These are phyloP conservation scores for Vidua macroura DNA, from an alignment of 2,113 vertebrate species.

Conservation along the genomic window DNA sequence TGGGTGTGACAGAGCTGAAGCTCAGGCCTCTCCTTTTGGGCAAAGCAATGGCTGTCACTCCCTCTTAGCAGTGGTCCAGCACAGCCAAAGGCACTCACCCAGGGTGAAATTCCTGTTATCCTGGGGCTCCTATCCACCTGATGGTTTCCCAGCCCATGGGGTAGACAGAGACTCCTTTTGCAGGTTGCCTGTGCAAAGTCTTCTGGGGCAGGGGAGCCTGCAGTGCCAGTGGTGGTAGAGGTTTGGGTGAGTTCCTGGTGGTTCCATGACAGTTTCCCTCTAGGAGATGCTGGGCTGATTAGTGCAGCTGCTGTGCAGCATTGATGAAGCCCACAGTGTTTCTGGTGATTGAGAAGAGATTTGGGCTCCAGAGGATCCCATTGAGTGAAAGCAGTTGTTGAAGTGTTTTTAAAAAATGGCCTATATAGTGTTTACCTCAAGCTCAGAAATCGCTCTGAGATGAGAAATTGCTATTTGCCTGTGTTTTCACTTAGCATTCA, in stretches of 20 bases:
- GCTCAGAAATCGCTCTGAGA: not conserved
- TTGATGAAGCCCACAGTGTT: not conserved
- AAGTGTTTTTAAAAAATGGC: not conserved
- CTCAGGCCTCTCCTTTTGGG: not conserved
- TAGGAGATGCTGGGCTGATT: not conserved
- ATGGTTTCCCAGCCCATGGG: not conserved
- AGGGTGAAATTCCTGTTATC: not conserved
- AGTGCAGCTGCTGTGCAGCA: not conserved
- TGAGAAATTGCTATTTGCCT: not conserved
- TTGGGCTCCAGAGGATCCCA: not conserved
- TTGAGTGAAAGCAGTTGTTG: not conserved
- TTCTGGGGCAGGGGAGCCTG: not conserved
- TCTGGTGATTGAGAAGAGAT: not conserved
- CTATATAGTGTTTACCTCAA: not conserved
- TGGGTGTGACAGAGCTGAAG: not conserved
- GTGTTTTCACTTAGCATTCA: not conserved
- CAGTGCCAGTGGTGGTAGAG: not conserved
- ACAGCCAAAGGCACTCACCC: not conserved
- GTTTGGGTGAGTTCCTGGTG: not conserved
- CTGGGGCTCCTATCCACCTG: not conserved
- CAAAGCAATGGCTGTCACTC: not conserved
- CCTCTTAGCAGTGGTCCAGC: not conserved
- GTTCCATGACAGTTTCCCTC: not conserved
- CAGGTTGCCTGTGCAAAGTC: not conserved
- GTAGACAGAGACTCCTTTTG: rapidly evolving